Base-by-base conservation (phyloP, 2,797 vertebrate genomes). In the Eurystomus glaucurus region DNA sequence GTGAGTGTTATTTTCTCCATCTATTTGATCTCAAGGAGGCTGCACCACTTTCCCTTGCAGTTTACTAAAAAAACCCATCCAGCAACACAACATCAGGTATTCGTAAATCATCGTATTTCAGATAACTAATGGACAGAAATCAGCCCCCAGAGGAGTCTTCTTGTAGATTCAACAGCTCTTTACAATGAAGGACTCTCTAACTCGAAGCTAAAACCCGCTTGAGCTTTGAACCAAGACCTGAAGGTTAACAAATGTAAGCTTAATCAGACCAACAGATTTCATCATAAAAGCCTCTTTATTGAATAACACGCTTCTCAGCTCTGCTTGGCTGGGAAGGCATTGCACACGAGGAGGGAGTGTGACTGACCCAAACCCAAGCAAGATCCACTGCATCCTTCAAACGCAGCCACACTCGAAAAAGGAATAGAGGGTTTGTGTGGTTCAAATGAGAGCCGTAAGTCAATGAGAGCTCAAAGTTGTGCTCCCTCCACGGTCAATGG, bases 71-170 rank as follows among this genome's bases (percentile, higher is more conserved):
- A 70, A 13, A 54, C 55, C 51, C 79, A 79, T 57, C 58, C 65
- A 48, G 58, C 57, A 85, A 28, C 75, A 80, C 41, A 65, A 15
- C 69, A 33, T 10, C 60, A 88, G 41, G 45, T 52, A 58, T 82
- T 61, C 93, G 95, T 94, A 95, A 90, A 95, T 96, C 95, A 92
- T 69, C 82, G n/a, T 87, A 58, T 91, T 90, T 83, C 96, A 75
- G 51, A 33, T 43, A 87, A 77, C 55, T 88, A 93, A 96, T 80
- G 90, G 94, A 77, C 85, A 95, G 83, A 94, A 96, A 86, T 94
- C 92, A 87, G 74, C 60, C 62, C 88, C 90, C 68, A 79, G 70
- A 85, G 92, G 75, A 92, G 75, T 35, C 55, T 62, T 79, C 61
- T 39, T 33, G 60, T 85, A 87, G 72, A 54, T 86, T 93, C 92